These are phyloP conservation scores for Acanthacorydalis orientalis DNA, from an alignment of 2,888 invertebrate genomes.

Conservation along the genomic window DNA sequence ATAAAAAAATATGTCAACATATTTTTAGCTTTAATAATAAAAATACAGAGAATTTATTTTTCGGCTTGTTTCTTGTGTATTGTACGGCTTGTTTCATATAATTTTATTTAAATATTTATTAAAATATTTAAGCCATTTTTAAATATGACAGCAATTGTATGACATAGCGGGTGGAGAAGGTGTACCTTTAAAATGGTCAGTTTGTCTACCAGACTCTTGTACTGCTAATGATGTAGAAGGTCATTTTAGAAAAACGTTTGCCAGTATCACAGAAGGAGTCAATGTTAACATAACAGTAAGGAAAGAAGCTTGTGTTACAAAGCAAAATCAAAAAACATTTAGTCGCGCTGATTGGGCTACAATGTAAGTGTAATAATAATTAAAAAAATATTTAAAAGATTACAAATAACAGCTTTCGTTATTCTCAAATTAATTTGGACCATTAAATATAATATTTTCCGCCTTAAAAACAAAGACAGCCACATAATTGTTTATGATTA, in stretches of 20 bases:
- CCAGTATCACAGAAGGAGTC: slow-evolving; percentile 17
- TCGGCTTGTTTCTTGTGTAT: no score
- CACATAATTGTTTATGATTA: no score
- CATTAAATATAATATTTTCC: no score
- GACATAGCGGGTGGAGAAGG: slow-evolving; percentile 8
- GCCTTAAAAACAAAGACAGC: no score
- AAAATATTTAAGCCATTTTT: no score
- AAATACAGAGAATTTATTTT: no score
- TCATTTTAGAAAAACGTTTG: slow-evolving; percentile 18
- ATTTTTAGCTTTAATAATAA: no score
- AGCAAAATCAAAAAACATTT: neutral
- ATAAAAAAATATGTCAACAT: no score
- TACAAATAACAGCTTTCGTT: no score
- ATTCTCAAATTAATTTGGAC: no score
- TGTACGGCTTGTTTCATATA: no score
- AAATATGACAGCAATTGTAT: neutral
- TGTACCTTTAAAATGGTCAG: slow-evolving; percentile 19
- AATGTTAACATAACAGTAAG: slow-evolving; percentile 15
- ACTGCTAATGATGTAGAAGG: slow-evolving; percentile 17
- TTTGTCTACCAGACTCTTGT: slow-evolving; percentile 28
- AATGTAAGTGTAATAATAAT: neutral
- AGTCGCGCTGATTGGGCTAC: neutral
- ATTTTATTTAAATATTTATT: no score
- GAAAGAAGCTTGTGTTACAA: slow-evolving; percentile 9
- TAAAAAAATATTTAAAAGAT: neutral